Evolutionary conservation across 2,888 invertebrate genomes (phyloP), one percentile per base, ranked within the genome.

Genomic region (Tiliacea aurago): DNA sequence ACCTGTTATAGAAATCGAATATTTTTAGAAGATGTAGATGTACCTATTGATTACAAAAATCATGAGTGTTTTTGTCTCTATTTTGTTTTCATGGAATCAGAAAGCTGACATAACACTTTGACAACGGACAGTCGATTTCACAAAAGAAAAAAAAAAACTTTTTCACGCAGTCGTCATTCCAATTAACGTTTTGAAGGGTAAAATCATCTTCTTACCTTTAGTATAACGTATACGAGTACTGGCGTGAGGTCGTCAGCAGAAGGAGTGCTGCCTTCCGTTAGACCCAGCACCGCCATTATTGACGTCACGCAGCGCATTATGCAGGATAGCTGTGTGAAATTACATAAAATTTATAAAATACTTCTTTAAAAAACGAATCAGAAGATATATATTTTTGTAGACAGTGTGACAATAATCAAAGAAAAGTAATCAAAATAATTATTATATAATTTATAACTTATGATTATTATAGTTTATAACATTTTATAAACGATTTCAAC

Each of bases 241-340:
- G 99, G 99, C 90, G 99, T 98, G 90, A 99, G 97, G 96, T 99
- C 99, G 95, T 99, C 99, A 4, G 99, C 98, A 43, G 99, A 98
- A 37, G 98, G 97, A 64, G 97, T 96, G 61, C 97, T 97, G 86
- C 97, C 97, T 66, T 98, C 98, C 56, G 98, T 98, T 95, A 99
- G 97, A 45, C 98, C 98, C 84, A 99, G 96, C 84, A 99, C 97
- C 92, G 99, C 98, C 98, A 99, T 99, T 86, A 99, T 99, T 80
- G 99, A 98, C 51, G 98, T 98, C 85, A 99, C 98, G 92, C 99
- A 99, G 69, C 99, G 97, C 90, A 98, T 97, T 49, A 99, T 97
- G 93, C 99, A 99, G 89, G 97, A 96, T 73, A 98, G 73, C 96
- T 95, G 90, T 3, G 2, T 0, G 1, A n/a, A 28, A 55, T 28